Evolutionary conservation across 2,888 invertebrate genomes (phyloP).

Genomic region (Ochropacha duplaris): DNA sequence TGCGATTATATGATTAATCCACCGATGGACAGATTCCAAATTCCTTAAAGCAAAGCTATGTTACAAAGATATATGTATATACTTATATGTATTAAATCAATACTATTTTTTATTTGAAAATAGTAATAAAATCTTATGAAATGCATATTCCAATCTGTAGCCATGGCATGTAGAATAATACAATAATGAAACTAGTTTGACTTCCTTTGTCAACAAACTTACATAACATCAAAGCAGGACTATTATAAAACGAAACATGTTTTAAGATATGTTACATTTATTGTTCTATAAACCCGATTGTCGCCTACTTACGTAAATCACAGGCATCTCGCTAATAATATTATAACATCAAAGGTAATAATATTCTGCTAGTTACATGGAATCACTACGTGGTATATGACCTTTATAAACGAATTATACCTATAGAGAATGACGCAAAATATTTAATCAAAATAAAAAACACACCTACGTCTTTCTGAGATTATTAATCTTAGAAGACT

Average conservation of each 20-base stretch:
- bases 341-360: not conserved
- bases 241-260: conserved; percentile 3
- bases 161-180: not conserved
- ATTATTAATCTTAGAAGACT: too few relatives aligned
- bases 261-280: conserved; percentile 5
- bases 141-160: not conserved
- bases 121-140: not conserved
- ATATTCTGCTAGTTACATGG: not conserved
- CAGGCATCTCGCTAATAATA: not conserved
- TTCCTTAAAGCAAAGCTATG: not conserved
- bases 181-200: not conserved
- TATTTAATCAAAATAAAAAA: too few relatives aligned
- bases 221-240: not conserved
- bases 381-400: not conserved
- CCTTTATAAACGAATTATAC: not conserved
- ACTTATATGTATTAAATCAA: too few relatives aligned
- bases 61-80: not conserved
- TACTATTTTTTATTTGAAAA: not conserved
- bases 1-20: too few relatives aligned
- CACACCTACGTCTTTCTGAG: too few relatives aligned
- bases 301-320: not conserved
- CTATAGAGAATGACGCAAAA: not conserved
- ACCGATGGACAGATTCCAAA: not conserved
- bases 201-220: not conserved
- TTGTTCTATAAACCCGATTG: not conserved